Conservation (phyloP, 2,888 invertebrate species). For the Anoplius nigerrimus region DNA sequence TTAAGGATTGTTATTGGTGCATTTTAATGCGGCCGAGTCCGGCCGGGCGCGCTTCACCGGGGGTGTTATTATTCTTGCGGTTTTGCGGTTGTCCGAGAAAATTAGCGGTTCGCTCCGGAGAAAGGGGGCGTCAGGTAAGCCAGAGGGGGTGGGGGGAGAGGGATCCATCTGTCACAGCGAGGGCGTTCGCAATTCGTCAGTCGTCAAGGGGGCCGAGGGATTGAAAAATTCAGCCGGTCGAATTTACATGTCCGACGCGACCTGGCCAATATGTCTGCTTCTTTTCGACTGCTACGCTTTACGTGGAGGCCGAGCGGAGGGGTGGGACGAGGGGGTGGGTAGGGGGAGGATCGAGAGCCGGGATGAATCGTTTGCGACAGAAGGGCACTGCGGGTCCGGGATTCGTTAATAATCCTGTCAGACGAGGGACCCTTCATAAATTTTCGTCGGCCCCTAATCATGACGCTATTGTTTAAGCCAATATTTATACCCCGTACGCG, state of each 20-base stretch:
- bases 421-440: too few species aligned
- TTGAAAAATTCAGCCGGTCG: conserved; percentile 52
- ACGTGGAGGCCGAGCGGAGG: too few species aligned
- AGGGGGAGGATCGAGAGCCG: not conserved
- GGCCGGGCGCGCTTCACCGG: conserved; percentile 38
- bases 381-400: too few species aligned
- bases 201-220: conserved; percentile 37
- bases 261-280: not conserved
- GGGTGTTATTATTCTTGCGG: conserved; percentile 69
- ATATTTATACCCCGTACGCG: conserved; percentile 41
- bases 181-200: conserved; percentile 60
- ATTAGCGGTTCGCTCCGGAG: conserved; percentile 60
- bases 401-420: conserved; percentile 30
- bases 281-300: not conserved
- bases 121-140: conserved; percentile 36
- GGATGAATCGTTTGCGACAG: too few species aligned
- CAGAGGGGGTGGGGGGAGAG: conserved; percentile 51
- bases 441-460: too few species aligned
- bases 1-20: conserved; percentile 68
- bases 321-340: not conserved
- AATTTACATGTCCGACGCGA: conserved; percentile 39
- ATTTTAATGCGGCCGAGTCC: conserved; percentile 65
- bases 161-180: conserved; percentile 65
- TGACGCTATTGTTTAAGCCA: not conserved
- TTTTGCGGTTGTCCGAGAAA: conserved; percentile 70